Evolutionary conservation across 2,888 invertebrate species (phyloP).

Genomic region (Chydorus sphaericus): DNA sequence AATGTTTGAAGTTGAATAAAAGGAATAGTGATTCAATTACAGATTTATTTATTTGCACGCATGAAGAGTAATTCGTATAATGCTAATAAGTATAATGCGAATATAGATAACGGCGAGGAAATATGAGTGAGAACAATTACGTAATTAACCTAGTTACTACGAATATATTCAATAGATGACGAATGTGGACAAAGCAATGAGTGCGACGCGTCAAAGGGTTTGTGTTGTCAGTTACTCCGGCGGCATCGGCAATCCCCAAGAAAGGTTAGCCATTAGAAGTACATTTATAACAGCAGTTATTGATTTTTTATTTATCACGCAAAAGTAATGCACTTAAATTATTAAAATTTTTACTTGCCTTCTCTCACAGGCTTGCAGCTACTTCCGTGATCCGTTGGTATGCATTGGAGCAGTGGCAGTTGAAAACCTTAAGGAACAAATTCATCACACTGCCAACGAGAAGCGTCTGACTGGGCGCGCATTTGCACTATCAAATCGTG

Average conservation of each 20-base stretch:
- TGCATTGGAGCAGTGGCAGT: slow-evolving; percentile 74
- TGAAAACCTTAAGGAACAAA: slow-evolving; percentile 50
- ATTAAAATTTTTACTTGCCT: not conserved
- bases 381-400: slow-evolving; percentile 74
- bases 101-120: too few relatives aligned
- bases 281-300: too few relatives aligned
- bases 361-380: slow-evolving; percentile 59
- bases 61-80: too few relatives aligned
- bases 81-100: too few relatives aligned
- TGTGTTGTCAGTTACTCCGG: slow-evolving; percentile 75
- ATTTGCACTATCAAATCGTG: too few relatives aligned
- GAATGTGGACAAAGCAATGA: slow-evolving; percentile 67
- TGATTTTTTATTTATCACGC: too few relatives aligned
- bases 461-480: slow-evolving; percentile 49
- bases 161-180: slow-evolving; percentile 45
- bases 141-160: too few relatives aligned
- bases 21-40: too few relatives aligned
- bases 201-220: slow-evolving; percentile 67
- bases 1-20: too few relatives aligned
- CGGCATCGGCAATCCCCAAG: slow-evolving; percentile 70
- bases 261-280: too few relatives aligned
- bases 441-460: slow-evolving; percentile 67
- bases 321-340: not conserved
- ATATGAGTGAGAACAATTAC: too few relatives aligned
- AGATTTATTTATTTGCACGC: too few relatives aligned